These are phyloP conservation scores for Pardosa pseudoannulata DNA, from an alignment of 2,888 invertebrate genomes.

Conservation along the genomic window DNA sequence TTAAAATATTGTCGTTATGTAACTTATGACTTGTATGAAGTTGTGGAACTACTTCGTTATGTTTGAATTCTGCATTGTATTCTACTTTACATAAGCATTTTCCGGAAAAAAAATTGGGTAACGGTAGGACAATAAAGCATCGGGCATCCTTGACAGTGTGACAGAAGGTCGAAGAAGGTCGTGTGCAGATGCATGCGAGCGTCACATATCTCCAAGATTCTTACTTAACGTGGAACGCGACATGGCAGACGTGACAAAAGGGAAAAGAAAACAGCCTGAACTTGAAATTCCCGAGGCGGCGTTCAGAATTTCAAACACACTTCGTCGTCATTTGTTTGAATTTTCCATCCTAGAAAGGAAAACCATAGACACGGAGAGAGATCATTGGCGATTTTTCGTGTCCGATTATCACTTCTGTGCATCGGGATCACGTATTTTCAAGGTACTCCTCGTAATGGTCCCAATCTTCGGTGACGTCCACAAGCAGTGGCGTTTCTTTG, in stretches of 20 bases:
- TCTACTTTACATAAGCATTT: not conserved
- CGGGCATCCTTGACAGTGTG: not conserved
- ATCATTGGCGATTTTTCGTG: not conserved
- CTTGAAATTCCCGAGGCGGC: not conserved
- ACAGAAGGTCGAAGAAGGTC: slow-evolving; percentile 4
- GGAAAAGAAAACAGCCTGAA: slow-evolving; percentile 1
- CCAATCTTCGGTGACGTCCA: not conserved
- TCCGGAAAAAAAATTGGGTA: not conserved
- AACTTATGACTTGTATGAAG: too few species aligned
- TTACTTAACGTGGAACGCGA: not conserved
- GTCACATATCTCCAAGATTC: not conserved
- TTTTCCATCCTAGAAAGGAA: not conserved
- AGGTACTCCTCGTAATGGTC: not conserved
- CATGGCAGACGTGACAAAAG: not conserved
- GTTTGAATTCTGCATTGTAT: too few species aligned
- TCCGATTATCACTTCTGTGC: not conserved
- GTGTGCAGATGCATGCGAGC: not conserved
- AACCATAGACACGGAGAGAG: not conserved
- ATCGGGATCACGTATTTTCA: slow-evolving; percentile 1
- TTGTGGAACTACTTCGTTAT: too few species aligned
- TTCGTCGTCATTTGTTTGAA: not conserved
- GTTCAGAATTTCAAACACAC: not conserved
- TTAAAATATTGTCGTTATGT: too few species aligned
- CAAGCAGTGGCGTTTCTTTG: not conserved
- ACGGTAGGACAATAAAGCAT: not conserved